A percentile compares a stretch with the other conserved stretches of the same genome.
Conservation (phyloP, 2,888 invertebrate genomes). For the Oscheius sp. region DNA sequence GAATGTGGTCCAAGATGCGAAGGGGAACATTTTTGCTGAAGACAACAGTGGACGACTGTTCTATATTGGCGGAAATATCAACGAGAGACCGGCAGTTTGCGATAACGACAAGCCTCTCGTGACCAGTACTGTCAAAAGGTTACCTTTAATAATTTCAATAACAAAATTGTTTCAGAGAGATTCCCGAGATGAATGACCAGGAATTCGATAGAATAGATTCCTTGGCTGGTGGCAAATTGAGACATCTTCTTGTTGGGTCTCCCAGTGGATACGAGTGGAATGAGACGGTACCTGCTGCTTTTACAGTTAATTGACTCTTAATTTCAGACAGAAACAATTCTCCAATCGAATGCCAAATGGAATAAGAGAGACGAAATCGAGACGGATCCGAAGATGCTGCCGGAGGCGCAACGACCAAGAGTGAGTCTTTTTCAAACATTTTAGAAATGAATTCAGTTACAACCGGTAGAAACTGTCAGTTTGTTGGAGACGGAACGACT, state of each 20-base stretch:
- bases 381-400: conserved; percentile 70
- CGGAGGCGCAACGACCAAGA: conserved; percentile 51
- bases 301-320: neutral
- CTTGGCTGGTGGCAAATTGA: conserved; percentile 67
- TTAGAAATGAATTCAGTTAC: conserved; percentile 32
- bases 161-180: conserved; percentile 52
- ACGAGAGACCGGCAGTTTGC: conserved; percentile 67
- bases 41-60: conserved; percentile 71
- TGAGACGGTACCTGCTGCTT: conserved; percentile 53
- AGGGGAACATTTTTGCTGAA: conserved; percentile 70
- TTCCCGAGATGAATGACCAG: conserved; percentile 67
- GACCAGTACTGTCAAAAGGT: conserved; percentile 65
- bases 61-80: conserved; percentile 64
- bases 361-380: conserved; percentile 53
- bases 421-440: neutral
- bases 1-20: conserved; percentile 70
- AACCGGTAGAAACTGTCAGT: conserved; percentile 31
- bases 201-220: conserved; percentile 69
- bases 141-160: neutral
- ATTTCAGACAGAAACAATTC: conserved; percentile 66
- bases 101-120: conserved; percentile 69
- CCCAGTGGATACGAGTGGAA: conserved; percentile 73
- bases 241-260: conserved; percentile 72
- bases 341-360: conserved; percentile 60
- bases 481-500: conserved; percentile 41